Percentiles rank a stretch among this genome's conserved stretches.
phyloP scores from a whole-genome alignment of 2,797 vertebrate genomes.

The Sylvia borin region DNA sequence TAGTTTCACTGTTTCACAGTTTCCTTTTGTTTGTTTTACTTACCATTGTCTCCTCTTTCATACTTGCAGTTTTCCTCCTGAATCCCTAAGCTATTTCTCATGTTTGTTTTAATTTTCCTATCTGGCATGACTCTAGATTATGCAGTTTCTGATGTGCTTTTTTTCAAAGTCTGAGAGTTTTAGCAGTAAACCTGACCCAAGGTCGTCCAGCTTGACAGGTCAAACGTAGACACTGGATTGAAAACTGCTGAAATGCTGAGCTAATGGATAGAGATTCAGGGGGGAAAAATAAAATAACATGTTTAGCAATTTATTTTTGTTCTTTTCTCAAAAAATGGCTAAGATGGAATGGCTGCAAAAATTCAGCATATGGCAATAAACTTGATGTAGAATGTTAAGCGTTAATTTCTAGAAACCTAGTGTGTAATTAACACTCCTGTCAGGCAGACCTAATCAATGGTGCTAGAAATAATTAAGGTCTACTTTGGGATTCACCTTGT shows the following conservation, averaged over 20 bases:
- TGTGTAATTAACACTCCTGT: neutral
- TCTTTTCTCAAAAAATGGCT: neutral
- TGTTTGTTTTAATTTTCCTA: neutral
- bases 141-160: neutral
- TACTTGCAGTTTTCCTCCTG: neutral
- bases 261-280: neutral
- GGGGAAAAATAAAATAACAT: neutral
- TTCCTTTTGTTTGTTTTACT: neutral
- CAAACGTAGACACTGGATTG: neutral
- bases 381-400: neutral
- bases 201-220: neutral
- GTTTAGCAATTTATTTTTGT: neutral
- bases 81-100: neutral
- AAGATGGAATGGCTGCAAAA: neutral
- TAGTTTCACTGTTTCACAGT: neutral
- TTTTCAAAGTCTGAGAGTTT: neutral
- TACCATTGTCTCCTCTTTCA: neutral
- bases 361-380: neutral
- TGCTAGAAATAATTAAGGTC: neutral
- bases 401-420: neutral
- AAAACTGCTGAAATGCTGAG: neutral
- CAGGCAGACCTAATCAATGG: neutral
- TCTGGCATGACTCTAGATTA: neutral
- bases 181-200: neutral
- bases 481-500: neutral